phyloP scores from a whole-genome alignment of 2,113 vertebrate species.

The Bufo gargarizans region DNA sequence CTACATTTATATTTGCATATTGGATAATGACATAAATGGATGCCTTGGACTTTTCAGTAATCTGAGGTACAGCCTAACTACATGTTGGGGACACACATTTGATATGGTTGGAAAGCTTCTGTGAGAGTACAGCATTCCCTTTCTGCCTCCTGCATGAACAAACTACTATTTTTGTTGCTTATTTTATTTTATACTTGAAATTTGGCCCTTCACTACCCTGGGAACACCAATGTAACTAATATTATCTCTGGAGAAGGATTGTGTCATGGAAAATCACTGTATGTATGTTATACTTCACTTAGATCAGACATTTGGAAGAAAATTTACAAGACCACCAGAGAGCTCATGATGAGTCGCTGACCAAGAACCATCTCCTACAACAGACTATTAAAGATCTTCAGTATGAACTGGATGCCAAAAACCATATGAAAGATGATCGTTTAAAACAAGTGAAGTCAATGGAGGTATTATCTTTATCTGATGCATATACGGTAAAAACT shows the following conservation, averaged over 20 bases:
- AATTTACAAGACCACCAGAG: slow-evolving; percentile 79
- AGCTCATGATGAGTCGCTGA: slow-evolving; percentile 82
- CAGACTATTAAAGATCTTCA: slow-evolving; percentile 85
- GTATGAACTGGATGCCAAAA: slow-evolving; percentile 79
- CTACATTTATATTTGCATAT: no score
- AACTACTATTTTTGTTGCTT: neutral
- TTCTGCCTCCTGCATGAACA: neutral
- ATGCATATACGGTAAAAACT: neutral
- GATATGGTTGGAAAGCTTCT: neutral
- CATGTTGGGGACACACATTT: neutral
- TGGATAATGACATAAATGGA: neutral
- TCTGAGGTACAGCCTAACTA: neutral
- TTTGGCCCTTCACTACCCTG: neutral
- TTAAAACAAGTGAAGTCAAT: slow-evolving; percentile 83
- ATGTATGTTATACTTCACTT: neutral
- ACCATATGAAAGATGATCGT: slow-evolving; percentile 82
- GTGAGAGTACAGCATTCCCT: neutral
- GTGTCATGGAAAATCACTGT: neutral
- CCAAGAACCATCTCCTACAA: slow-evolving; percentile 78
- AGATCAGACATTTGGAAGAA: slow-evolving; percentile 82
- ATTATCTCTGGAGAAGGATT: neutral
- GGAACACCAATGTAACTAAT: neutral
- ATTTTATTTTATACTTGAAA: neutral
- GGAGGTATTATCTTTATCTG: slow-evolving; percentile 78
- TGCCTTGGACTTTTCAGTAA: neutral